A percentile compares a stretch with the other conserved stretches of the same genome.
Conservation (phyloP, 1,140 invertebrate genomes). For the Lepidurus couesii region DNA sequence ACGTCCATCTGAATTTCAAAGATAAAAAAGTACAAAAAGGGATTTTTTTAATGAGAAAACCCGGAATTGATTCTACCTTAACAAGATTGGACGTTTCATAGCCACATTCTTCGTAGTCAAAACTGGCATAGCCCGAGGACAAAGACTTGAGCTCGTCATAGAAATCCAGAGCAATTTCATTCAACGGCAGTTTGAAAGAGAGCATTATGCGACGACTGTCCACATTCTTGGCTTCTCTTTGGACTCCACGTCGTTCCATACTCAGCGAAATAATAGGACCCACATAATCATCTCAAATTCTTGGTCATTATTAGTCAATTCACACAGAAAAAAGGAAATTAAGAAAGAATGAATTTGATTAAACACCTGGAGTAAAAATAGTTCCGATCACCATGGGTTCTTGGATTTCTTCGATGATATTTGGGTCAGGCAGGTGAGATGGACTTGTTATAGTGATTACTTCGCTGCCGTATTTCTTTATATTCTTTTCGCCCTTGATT, state of each 20-base stretch:
- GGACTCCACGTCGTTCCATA: slow-evolving; percentile 68
- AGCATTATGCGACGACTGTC: slow-evolving; percentile 75
- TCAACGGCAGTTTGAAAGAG: slow-evolving; percentile 77
- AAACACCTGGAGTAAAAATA: slow-evolving; percentile 73
- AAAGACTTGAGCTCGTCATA: slow-evolving; percentile 85
- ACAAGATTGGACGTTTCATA: slow-evolving; percentile 66
- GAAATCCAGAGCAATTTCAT: slow-evolving; percentile 91
- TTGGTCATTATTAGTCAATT: slow-evolving; percentile 27
- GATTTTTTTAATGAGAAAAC: background rate
- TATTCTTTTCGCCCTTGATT: slow-evolving; percentile 58
- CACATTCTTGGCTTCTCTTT: slow-evolving; percentile 67
- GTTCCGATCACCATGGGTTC: slow-evolving; percentile 87
- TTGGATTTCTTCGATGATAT: slow-evolving; percentile 63
- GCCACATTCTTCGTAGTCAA: slow-evolving; percentile 92
- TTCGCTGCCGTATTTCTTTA: slow-evolving; percentile 63
- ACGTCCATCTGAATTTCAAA: slow-evolving; percentile 60
- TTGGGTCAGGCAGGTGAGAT: slow-evolving; percentile 62
- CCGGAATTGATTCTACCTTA: slow-evolving; percentile 52
- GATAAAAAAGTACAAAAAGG: background rate
- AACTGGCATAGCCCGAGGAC: slow-evolving; percentile 91
- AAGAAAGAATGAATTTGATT: slow-evolving; percentile 36
- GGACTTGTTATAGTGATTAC: slow-evolving; percentile 78
- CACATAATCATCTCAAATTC: slow-evolving; percentile 57
- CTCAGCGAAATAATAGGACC: slow-evolving; percentile 66
- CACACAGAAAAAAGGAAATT: slow-evolving; percentile 16